Conservation (phyloP, 1,140 invertebrate species). For the Zaprionus kolodkinae region DNA sequence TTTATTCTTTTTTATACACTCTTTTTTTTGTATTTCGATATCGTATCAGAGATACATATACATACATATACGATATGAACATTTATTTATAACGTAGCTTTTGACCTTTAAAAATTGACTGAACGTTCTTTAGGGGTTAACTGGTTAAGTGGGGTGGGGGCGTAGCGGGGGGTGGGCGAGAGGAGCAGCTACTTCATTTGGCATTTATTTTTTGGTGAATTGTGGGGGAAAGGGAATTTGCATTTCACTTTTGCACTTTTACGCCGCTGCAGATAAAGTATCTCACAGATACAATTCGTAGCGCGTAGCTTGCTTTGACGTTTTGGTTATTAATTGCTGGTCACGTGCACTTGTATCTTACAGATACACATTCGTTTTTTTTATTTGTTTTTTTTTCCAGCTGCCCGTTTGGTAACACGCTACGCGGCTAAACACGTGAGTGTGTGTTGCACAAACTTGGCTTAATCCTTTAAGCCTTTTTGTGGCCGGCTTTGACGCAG, state of each 20-base stretch:
- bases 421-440: conserved; percentile 34
- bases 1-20: conserved; percentile 25
- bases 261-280: background rate
- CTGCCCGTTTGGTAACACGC: background rate
- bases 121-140: conserved; percentile 2
- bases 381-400: no score
- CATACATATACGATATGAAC: conserved; percentile 13
- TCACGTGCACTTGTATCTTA: conserved; percentile 60
- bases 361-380: background rate
- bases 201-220: conserved; percentile 13
- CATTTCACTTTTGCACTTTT: conserved; percentile 51
- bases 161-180: background rate
- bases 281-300: conserved; percentile 30
- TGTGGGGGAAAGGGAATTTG: conserved; percentile 9
- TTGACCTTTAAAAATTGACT: conserved; percentile 62
- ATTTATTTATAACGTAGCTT: conserved; percentile 28
- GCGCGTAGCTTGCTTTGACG: background rate
- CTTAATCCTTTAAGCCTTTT: conserved; percentile 48
- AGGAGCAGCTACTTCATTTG: conserved; percentile 16
- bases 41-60: conserved; percentile 1
- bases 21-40: conserved; percentile 17
- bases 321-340: conserved; percentile 61
- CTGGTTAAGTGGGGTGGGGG: background rate
- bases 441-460: conserved; percentile 20
- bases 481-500: conserved; percentile 18